phyloP scores from a whole-genome alignment of 2,797 vertebrate species.

The Holocentrus rufus region DNA sequence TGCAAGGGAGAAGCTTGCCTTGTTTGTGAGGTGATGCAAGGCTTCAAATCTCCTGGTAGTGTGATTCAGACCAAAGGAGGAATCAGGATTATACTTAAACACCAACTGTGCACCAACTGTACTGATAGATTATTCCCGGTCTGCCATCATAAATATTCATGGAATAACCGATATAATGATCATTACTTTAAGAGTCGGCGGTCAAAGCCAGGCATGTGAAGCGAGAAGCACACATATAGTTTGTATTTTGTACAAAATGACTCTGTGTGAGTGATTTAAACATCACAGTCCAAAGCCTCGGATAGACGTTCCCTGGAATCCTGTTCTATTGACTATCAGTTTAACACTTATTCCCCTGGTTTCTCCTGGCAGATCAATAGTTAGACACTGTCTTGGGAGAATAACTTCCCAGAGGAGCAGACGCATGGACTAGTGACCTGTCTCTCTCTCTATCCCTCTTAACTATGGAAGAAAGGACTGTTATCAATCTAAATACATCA shows the following conservation, averaged over 20 bases:
- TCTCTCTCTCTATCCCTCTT: constrained; percentile 21
- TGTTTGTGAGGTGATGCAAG: constrained; percentile 13
- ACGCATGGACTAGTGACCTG: background rate
- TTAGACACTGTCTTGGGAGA: constrained; percentile 31
- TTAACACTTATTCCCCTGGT: constrained; percentile 35
- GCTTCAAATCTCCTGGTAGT: background rate
- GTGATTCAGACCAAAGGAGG: background rate
- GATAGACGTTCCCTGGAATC: constrained; percentile 17
- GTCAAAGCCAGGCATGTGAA: background rate
- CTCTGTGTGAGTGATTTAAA: constrained; percentile 21
- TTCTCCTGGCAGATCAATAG: constrained; percentile 55
- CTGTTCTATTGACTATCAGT: constrained; percentile 44
- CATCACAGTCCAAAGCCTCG: constrained; percentile 9
- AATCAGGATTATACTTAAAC: background rate
- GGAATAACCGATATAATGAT: background rate
- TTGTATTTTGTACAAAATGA: constrained; percentile 21
- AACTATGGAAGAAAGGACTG: constrained; percentile 12
- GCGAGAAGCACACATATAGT: background rate
- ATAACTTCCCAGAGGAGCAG: constrained; percentile 38
- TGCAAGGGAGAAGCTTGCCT: constrained; percentile 6
- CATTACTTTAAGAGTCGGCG: background rate
- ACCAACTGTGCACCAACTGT: too few species aligned
- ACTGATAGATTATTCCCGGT: constrained; percentile 5
- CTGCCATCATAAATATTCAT: background rate
- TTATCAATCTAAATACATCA: constrained; percentile 46